Evolutionary conservation across 2,888 invertebrate genomes (phyloP), one percentile per base, ranked within the genome.

Genomic region (Timema podura): DNA sequence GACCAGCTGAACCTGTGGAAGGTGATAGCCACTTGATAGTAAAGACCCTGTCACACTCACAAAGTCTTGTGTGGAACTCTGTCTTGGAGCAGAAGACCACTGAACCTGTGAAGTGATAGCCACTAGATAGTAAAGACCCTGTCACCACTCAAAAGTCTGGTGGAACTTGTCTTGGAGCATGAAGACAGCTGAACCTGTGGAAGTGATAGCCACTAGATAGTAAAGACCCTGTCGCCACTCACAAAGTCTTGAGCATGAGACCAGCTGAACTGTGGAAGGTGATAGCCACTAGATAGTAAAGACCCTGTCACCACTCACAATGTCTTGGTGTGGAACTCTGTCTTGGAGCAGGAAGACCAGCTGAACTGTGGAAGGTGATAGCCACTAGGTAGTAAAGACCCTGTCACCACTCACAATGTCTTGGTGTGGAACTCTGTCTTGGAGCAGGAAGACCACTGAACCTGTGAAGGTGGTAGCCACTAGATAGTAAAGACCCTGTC

Each of bases 1-100:
- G 92, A 92, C 92, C 92, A 92, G 75, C 88, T 86, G 80, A 89
- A 91, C 76, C 88, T 87, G 78, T 89, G 88, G 64, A 91, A 88
- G 0, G 90, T 91, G 5, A 92, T 89, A 7, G 90, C 85, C 0
- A 92, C 91, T 77, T 90, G 1, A 1, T 30, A 30, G 30, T 30
- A 30, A 30, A 30, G 30, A 30, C 30, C 30, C 30, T 30, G 30
- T 30, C 30, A 30, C 30, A 30, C 83, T 81, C 80, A 89, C 89
- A 83, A 84, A 49, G 86, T 82, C 74, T 85, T 86, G 84, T 85
- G 76, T 87, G 87, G 76, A 89, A 89, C 78, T 90, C 89, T 71
- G 83, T 81, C 75, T 83, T 87, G 16, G 89, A 91, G 78, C 92
- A 92, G 0, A 80, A 0, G 92, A 92, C 92, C 92, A 92, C 88